Evolutionary conservation across 2,888 invertebrate genomes (phyloP).

Genomic region (Chaitophorus viminalis): DNA sequence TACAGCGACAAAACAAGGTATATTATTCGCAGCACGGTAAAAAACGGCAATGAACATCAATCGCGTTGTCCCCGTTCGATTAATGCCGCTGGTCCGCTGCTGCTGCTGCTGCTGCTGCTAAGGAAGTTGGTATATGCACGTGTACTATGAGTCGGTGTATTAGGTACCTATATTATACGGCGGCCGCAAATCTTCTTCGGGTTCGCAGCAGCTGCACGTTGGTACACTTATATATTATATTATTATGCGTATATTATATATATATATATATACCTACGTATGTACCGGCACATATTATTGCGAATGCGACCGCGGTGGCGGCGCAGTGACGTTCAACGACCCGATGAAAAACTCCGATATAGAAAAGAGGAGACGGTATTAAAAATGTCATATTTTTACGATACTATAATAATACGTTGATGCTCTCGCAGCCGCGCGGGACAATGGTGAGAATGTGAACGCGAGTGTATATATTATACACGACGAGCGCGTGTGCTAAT

Average conservation of each 20-base stretch:
- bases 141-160: not conserved
- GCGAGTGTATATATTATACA: too few relatives aligned
- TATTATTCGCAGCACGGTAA: not conserved
- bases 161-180: not conserved
- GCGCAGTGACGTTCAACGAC: not conserved
- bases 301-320: not conserved
- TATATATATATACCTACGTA: not conserved
- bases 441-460: too few relatives aligned
- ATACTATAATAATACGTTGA: too few relatives aligned
- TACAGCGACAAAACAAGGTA: not conserved
- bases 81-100: too few relatives aligned
- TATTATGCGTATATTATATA: too few relatives aligned
- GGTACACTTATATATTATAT: not conserved
- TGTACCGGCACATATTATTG: not conserved
- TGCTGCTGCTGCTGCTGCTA: too few relatives aligned
- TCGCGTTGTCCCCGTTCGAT: not conserved
- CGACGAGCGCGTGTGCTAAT: too few relatives aligned
- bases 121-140: too few relatives aligned
- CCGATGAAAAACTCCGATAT: not conserved
- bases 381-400: too few relatives aligned
- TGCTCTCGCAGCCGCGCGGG: too few relatives aligned
- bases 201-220: not conserved
- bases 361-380: not conserved
- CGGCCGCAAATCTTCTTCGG: not conserved
- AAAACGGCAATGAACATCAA: constrained; percentile 40